Percentiles rank a stretch among this genome's conserved stretches.
Evolutionary conservation across 2,113 vertebrate genomes (phyloP).

Genomic region (Peromyscus californicus): DNA sequence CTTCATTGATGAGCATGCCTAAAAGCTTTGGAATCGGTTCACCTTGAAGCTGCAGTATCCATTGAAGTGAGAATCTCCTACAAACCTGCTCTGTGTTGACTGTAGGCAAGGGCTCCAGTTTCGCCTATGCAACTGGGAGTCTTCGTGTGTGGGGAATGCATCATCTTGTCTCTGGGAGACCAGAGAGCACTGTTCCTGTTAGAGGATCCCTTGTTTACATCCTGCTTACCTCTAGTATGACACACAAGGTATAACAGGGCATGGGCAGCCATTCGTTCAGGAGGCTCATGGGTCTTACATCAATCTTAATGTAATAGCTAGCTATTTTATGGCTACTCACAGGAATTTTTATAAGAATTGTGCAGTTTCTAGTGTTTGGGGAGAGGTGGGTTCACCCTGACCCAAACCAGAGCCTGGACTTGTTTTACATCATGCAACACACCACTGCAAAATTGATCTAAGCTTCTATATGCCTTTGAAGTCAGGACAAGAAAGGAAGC

Average conservation of each 20-base stretch:
- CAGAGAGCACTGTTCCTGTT: background rate
- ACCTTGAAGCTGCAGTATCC: background rate
- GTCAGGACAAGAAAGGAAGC: conserved; percentile 74
- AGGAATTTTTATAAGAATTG: conserved; percentile 44
- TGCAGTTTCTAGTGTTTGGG: conserved; percentile 58
- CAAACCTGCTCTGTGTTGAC: background rate
- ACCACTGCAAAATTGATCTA: conserved; percentile 73
- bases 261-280: conserved; percentile 14
- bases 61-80: background rate
- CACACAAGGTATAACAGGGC: background rate
- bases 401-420: conserved; percentile 37
- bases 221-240: background rate
- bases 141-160: background rate
- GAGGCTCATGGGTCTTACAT: conserved; percentile 13
- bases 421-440: conserved; percentile 49
- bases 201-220: conserved; percentile 33
- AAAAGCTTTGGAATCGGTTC: conserved; percentile 9
- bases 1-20: background rate
- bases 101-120: background rate
- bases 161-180: background rate
- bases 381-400: conserved; percentile 37
- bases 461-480: conserved; percentile 78
- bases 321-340: conserved; percentile 28
- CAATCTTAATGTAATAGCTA: conserved; percentile 55
- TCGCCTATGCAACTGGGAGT: background rate